These are phyloP conservation scores for Galleria mellonella DNA, from an alignment of 1,140 invertebrate genomes.

Conservation along the genomic window DNA sequence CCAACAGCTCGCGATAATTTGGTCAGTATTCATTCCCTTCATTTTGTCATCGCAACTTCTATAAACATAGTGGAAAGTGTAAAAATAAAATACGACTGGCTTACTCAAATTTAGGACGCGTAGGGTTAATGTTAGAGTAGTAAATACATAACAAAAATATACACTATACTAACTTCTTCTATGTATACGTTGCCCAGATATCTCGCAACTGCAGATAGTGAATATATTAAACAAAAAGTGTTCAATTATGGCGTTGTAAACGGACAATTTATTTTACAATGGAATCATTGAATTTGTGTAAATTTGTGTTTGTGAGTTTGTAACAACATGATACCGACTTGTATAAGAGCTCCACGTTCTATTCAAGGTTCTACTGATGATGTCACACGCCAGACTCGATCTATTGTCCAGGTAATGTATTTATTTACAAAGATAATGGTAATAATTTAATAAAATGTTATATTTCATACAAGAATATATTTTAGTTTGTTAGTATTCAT, in stretches of 20 bases:
- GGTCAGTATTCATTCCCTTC: slow-evolving; percentile 19
- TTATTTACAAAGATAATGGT: too few relatives aligned
- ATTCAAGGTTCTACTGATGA: slow-evolving; percentile 76
- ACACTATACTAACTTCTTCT: too few relatives aligned
- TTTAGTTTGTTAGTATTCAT: too few relatives aligned
- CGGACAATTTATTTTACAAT: background rate
- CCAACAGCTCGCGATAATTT: slow-evolving; percentile 12
- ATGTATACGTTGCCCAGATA: background rate
- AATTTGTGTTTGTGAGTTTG: slow-evolving; percentile 6
- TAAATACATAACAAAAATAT: too few relatives aligned
- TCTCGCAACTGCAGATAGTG: background rate
- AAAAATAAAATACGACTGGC: slow-evolving; percentile 11
- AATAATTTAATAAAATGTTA: too few relatives aligned
- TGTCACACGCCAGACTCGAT: slow-evolving; percentile 75
- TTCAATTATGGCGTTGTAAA: background rate
- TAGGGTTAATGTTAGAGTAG: too few relatives aligned
- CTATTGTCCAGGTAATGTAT: slow-evolving; percentile 75
- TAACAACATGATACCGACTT: slow-evolving; percentile 75
- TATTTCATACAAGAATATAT: too few relatives aligned
- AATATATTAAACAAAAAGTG: background rate
- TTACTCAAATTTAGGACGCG: slow-evolving; percentile 4
- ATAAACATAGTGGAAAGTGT: slow-evolving; percentile 17
- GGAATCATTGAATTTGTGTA: background rate
- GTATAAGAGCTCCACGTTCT: slow-evolving; percentile 72
- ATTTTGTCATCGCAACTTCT: slow-evolving; percentile 18